Percentiles rank a stretch among this genome's conserved stretches.
Evolutionary conservation across 2,888 invertebrate species (phyloP).

Genomic region (Gryllus longicercus): DNA sequence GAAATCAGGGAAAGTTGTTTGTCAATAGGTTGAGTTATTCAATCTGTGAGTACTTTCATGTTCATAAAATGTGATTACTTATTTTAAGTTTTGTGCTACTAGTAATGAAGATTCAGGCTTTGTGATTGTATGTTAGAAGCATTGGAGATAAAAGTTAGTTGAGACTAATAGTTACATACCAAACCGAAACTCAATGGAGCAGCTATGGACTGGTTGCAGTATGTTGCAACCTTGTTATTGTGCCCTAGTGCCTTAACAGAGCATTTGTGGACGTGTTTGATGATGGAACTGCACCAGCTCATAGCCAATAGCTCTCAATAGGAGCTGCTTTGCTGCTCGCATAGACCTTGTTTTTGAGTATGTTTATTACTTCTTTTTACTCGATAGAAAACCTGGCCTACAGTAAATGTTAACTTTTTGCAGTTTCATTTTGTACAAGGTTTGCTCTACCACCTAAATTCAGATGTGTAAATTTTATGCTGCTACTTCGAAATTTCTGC

Average conservation of each 20-base stretch:
- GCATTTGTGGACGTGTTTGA: background rate
- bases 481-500: slow-evolving; percentile 17
- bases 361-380: background rate
- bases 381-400: background rate
- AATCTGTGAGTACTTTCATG: background rate
- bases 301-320: background rate
- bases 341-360: background rate
- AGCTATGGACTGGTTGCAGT: background rate
- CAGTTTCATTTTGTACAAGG: background rate
- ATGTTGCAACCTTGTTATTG: background rate
- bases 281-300: background rate
- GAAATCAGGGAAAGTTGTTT: too few species aligned
- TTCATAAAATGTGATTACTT: background rate
- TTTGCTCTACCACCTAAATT: background rate
- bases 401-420: background rate
- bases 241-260: slow-evolving; percentile 17
- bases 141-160: slow-evolving; percentile 2
- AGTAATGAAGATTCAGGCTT: background rate
- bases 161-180: background rate
- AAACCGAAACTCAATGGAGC: background rate
- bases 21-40: background rate
- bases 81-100: background rate
- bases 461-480: background rate
- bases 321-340: background rate
- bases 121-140: slow-evolving; percentile 17